Percentiles rank a stretch among this genome's conserved stretches.
phyloP scores from a whole-genome alignment of 2,888 invertebrate genomes.

The Physocephala rufipes region DNA sequence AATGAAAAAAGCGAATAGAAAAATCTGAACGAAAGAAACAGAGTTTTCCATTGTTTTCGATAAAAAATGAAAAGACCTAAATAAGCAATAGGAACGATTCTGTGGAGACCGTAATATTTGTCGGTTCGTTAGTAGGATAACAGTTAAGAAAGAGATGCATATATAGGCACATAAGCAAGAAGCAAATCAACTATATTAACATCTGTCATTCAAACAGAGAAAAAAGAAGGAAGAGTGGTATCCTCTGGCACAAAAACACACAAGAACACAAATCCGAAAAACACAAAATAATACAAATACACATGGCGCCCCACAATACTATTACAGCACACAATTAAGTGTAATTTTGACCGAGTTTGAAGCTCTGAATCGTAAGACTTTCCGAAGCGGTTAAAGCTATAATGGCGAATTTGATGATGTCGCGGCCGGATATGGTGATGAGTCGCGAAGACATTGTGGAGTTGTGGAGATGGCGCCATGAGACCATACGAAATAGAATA shows the following conservation, averaged over 20 bases:
- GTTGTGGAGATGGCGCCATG: background rate
- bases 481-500: background rate
- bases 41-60: background rate
- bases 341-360: conserved; percentile 52
- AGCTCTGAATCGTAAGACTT: conserved; percentile 41
- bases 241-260: conserved; percentile 36
- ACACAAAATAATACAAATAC: conserved; percentile 36
- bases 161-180: background rate
- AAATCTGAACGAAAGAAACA: conserved; percentile 36
- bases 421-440: conserved; percentile 30
- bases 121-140: conserved; percentile 12
- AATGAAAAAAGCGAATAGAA: conserved; percentile 25
- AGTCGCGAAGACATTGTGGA: conserved; percentile 16
- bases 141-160: conserved; percentile 5
- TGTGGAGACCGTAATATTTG: conserved; percentile 4
- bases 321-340: conserved; percentile 40
- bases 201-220: background rate
- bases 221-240: conserved; percentile 13
- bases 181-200: conserved; percentile 35
- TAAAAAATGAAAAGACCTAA: conserved; percentile 21
- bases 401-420: conserved; percentile 33
- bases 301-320: conserved; percentile 42
- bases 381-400: conserved; percentile 15
- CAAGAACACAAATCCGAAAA: conserved; percentile 41
- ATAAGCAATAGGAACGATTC: conserved; percentile 6